Conservation (phyloP, 2,113 vertebrate species). For the Tragulus kanchil region DNA sequence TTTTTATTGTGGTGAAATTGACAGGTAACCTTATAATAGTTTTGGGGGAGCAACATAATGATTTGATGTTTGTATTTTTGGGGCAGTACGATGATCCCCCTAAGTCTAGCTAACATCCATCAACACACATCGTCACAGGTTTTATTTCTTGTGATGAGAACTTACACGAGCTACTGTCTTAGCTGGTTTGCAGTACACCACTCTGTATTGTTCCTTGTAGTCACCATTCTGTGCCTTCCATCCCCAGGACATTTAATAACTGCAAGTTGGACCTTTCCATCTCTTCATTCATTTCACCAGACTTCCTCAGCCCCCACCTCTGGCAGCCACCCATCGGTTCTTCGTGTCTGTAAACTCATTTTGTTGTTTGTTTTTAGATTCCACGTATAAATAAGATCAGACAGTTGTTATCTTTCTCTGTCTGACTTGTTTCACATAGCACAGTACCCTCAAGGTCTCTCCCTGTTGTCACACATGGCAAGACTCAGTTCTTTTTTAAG, state of each 20-base stretch:
- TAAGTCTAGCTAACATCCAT: neutral
- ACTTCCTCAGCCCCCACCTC: neutral
- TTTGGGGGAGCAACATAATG: neutral
- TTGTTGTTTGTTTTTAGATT: neutral
- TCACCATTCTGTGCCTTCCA: neutral
- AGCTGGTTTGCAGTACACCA: neutral
- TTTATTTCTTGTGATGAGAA: neutral
- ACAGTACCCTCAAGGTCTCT: neutral
- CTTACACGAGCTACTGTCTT: neutral
- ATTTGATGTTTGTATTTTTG: neutral
- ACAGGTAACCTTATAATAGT: neutral
- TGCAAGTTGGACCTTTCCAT: too few species aligned
- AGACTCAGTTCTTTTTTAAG: neutral
- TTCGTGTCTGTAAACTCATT: neutral
- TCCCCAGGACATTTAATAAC: neutral
- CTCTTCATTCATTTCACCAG: neutral
- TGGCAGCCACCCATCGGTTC: neutral
- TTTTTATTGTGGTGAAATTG: neutral
- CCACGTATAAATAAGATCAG: neutral
- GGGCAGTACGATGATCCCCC: neutral
- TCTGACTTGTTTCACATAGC: neutral
- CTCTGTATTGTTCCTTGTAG: neutral
- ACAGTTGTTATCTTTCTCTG: neutral
- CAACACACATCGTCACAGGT: fast-evolving
- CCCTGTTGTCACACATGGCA: neutral